These are phyloP conservation scores for Panurus biarmicus DNA, from an alignment of 2,113 vertebrate genomes.

Conservation along the genomic window DNA sequence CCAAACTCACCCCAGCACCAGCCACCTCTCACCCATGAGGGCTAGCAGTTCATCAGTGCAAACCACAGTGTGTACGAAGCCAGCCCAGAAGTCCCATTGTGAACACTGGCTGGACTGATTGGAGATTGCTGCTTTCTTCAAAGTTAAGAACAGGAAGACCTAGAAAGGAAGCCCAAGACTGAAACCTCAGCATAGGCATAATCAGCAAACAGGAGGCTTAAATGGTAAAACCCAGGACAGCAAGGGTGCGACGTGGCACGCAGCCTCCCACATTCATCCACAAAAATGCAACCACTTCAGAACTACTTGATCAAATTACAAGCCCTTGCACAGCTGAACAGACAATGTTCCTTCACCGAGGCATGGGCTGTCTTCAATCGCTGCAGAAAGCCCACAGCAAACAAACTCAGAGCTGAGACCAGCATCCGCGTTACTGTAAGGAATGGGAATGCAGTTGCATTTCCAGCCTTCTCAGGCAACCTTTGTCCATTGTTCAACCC, in stretches of 20 bases:
- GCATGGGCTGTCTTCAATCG: not conserved
- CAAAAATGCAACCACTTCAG: conserved; percentile 11
- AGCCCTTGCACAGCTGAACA: not conserved
- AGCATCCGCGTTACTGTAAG: not conserved
- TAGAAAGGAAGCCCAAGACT: not conserved
- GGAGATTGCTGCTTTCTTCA: not conserved
- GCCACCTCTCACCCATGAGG: not conserved
- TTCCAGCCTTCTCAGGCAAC: not conserved
- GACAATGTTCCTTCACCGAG: not conserved
- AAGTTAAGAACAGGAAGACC: not conserved
- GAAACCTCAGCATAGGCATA: not conserved
- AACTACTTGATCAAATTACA: not conserved
- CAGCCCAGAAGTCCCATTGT: not conserved
- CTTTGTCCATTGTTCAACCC: not conserved
- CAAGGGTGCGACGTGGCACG: not conserved
- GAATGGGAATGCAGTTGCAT: not conserved
- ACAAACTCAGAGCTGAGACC: not conserved
- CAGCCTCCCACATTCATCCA: not conserved
- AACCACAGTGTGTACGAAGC: not conserved
- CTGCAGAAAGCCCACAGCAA: not conserved
- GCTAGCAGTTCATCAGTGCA: not conserved
- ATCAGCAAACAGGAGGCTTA: not conserved
- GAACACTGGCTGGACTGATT: not conserved
- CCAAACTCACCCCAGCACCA: not conserved
- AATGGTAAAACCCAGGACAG: not conserved